Conservation (phyloP, 2,888 invertebrate genomes). For the Sepiola atlantica region DNA sequence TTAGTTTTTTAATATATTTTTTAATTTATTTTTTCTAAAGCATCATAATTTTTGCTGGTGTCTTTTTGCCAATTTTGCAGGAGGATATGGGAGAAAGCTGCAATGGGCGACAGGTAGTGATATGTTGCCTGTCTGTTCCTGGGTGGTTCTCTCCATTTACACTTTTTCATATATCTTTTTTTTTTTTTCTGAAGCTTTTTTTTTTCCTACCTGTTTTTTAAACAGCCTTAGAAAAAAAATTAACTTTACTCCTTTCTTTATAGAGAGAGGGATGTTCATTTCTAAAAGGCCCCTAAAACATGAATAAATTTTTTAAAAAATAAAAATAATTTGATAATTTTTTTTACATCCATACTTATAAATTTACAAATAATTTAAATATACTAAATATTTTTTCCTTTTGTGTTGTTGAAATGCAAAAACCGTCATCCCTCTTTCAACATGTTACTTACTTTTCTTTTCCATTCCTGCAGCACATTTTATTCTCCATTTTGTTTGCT, state of each 20-base stretch:
- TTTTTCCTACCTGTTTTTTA: not conserved
- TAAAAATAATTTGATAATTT: too few species aligned
- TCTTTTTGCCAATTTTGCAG: constrained; percentile 24
- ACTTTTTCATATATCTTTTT: too few species aligned
- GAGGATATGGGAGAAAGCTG: not conserved
- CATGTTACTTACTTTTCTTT: not conserved
- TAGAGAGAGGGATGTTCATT: not conserved
- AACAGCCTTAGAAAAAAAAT: not conserved
- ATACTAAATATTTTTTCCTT: not conserved
- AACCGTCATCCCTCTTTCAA: not conserved
- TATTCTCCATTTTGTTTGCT: not conserved
- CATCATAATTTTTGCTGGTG: constrained; percentile 12
- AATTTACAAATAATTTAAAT: too few species aligned
- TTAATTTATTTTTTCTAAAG: not conserved
- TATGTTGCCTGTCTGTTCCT: constrained; percentile 39
- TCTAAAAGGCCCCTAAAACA: too few species aligned
- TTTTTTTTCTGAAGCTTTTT: too few species aligned
- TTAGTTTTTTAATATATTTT: not conserved
- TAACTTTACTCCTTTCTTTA: not conserved
- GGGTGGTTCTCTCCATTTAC: not conserved
- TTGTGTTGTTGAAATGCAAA: not conserved
- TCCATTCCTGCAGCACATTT: not conserved
- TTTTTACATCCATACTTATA: too few species aligned
- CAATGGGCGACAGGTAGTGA: constrained; percentile 34
- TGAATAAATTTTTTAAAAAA: too few species aligned